phyloP scores from a whole-genome alignment of 1,140 invertebrate genomes.

The Eumaeus atala region DNA sequence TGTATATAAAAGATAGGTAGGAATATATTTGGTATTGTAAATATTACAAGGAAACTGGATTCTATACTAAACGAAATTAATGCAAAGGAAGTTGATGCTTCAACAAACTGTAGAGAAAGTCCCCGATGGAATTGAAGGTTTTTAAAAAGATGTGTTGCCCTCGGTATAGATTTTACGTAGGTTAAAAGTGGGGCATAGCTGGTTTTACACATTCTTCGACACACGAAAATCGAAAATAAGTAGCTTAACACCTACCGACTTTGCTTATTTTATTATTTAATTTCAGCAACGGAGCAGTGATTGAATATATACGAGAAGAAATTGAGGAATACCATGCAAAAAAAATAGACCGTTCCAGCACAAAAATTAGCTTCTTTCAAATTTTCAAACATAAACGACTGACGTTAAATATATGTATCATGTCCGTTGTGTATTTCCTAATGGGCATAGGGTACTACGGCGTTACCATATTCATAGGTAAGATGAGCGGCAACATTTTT shows the following conservation, averaged over 20 bases:
- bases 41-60: too few relatives aligned
- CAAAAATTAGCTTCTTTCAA: slow-evolving; percentile 40
- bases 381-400: slow-evolving; percentile 45
- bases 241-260: slow-evolving; percentile 4
- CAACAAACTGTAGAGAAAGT: too few relatives aligned
- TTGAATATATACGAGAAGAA: slow-evolving; percentile 34
- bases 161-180: too few relatives aligned
- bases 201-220: too few relatives aligned
- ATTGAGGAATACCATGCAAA: slow-evolving; percentile 34
- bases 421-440: slow-evolving; percentile 80
- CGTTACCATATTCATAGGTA: slow-evolving; percentile 81
- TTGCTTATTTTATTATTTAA: slow-evolving; percentile 11
- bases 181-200: too few relatives aligned
- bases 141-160: too few relatives aligned
- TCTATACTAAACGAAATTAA: too few relatives aligned
- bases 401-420: slow-evolving; percentile 50
- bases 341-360: slow-evolving; percentile 14
- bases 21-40: too few relatives aligned
- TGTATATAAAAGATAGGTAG: too few relatives aligned
- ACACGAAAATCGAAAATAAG: too few relatives aligned
- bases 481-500: slow-evolving; percentile 81
- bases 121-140: too few relatives aligned
- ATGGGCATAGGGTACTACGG: slow-evolving; percentile 85
- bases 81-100: too few relatives aligned
- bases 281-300: slow-evolving; percentile 33